phyloP scores from a whole-genome alignment of 2,113 vertebrate species.

The Macrotis lagotis region DNA sequence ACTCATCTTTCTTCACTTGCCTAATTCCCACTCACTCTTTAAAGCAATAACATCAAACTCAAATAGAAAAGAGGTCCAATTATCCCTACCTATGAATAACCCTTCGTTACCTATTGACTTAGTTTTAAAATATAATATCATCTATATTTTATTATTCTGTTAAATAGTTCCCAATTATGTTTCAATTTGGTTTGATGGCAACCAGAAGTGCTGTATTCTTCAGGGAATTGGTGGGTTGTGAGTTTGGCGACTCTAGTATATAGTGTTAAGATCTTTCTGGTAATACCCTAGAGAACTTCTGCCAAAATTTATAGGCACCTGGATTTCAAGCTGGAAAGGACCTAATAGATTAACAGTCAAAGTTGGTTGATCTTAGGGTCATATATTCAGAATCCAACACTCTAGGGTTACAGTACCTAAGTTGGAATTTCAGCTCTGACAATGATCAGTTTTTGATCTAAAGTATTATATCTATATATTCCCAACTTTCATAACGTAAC shows the following conservation, averaged over 20 bases:
- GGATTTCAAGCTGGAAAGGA: not conserved
- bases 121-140: not conserved
- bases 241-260: not conserved
- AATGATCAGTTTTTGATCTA: not conserved
- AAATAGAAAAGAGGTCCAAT: not conserved
- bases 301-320: not conserved
- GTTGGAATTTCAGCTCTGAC: not conserved
- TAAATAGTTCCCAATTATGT: not conserved
- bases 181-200: not conserved
- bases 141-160: not conserved
- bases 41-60: not conserved
- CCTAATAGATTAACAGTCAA: not conserved
- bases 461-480: not conserved
- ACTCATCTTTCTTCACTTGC: not conserved
- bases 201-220: not conserved
- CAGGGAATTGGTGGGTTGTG: not conserved
- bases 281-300: not conserved
- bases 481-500: not conserved
- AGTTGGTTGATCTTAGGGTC: not conserved
- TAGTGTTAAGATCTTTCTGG: not conserved
- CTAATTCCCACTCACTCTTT: not conserved
- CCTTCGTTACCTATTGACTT: not conserved
- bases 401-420: no score
- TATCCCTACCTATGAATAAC: not conserved
- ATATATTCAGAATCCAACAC: not conserved